phyloP scores from a whole-genome alignment of 2,888 invertebrate genomes.

The Liopterus haemorrhoidalis region DNA sequence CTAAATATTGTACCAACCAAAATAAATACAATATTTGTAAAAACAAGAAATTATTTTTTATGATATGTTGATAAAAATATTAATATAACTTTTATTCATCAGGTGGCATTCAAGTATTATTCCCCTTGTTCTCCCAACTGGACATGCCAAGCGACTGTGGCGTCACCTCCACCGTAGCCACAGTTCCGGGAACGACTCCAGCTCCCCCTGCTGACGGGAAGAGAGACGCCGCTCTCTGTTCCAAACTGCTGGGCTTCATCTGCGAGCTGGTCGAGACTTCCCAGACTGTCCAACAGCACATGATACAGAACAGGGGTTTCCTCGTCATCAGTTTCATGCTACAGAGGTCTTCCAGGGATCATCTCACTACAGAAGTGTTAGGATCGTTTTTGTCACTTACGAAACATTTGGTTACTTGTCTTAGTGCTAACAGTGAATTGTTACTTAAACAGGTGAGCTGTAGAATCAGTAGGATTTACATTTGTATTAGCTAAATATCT shows the following conservation, averaged over 20 bases:
- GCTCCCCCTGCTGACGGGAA: too few species aligned
- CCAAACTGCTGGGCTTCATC: constrained; percentile 92
- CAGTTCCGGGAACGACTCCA: too few species aligned
- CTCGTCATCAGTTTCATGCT: constrained; percentile 96
- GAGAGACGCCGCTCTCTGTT: constrained; percentile 54
- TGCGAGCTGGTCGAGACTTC: constrained; percentile 96
- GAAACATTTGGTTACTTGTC: constrained; percentile 87
- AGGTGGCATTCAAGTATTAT: constrained; percentile 97
- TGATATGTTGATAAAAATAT: too few species aligned
- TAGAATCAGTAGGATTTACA: too few species aligned
- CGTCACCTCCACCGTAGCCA: constrained; percentile 65
- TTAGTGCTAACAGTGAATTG: constrained; percentile 87
- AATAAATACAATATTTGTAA: too few species aligned
- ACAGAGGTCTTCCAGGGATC: constrained; percentile 86
- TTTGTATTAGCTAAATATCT: too few species aligned
- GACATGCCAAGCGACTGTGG: constrained; percentile 84
- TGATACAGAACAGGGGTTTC: constrained; percentile 98
- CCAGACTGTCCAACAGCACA: constrained; percentile 96
- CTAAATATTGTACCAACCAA: too few species aligned
- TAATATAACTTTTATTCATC: too few species aligned
- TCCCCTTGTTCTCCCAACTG: constrained; percentile 95
- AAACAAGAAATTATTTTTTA: too few species aligned
- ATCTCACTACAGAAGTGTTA: constrained; percentile 88
- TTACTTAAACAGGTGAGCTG: constrained; percentile 79
- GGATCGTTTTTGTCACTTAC: constrained; percentile 86